phyloP scores from a whole-genome alignment of 2,888 invertebrate species.

The Acanthosepion esculentum region DNA sequence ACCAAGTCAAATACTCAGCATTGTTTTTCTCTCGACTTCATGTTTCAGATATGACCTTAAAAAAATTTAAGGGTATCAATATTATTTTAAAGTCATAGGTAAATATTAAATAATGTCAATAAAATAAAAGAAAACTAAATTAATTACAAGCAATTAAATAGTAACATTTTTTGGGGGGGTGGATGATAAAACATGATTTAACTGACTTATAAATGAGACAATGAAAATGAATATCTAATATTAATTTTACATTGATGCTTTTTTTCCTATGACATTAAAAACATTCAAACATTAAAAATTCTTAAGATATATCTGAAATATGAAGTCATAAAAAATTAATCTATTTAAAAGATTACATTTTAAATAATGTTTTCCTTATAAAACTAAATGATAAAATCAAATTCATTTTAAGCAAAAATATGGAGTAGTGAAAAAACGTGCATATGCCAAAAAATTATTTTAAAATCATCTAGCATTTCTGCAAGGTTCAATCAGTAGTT shows the following conservation, averaged over 20 bases:
- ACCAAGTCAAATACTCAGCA: background rate
- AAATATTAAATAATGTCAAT: background rate
- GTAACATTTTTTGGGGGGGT: background rate
- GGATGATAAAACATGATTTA: background rate
- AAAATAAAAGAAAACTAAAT: background rate
- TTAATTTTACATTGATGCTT: background rate
- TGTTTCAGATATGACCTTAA: background rate
- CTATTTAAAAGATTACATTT: background rate
- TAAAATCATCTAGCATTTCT: constrained; percentile 20
- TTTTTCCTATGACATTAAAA: background rate
- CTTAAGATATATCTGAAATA: background rate
- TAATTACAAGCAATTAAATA: background rate
- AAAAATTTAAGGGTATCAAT: background rate
- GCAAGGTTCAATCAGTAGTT: constrained; percentile 33
- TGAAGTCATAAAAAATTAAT: background rate
- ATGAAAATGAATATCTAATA: background rate
- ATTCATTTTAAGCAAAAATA: background rate
- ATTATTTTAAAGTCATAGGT: background rate
- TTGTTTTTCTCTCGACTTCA: constrained; percentile 4
- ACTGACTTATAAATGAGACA: background rate
- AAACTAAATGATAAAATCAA: background rate
- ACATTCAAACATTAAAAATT: background rate
- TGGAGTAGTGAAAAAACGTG: constrained; percentile 1
- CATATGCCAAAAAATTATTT: constrained; percentile 8
- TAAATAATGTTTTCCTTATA: background rate